Evolutionary conservation across 2,797 vertebrate genomes (phyloP).

Genomic region (Catharus ustulatus): DNA sequence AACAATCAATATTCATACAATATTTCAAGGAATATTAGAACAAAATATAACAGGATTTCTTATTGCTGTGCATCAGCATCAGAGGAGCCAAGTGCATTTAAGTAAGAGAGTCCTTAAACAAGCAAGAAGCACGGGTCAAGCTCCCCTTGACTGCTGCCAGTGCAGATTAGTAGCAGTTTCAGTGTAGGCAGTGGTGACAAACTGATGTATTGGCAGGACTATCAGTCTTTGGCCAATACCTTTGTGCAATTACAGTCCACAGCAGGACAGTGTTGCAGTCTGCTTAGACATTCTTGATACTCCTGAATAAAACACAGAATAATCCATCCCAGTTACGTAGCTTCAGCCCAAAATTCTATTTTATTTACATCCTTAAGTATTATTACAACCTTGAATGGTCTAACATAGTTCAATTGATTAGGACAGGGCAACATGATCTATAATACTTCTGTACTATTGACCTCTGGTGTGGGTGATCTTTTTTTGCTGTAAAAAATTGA

Average conservation of each 20-base stretch:
- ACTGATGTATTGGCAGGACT: background rate
- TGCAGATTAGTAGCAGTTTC: background rate
- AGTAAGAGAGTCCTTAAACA: background rate
- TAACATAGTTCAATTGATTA: background rate
- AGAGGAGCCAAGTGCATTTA: background rate
- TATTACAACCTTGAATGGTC: background rate
- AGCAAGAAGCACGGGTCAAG: fast-evolving
- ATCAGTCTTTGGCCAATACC: background rate
- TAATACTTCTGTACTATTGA: slow-evolving; percentile 20
- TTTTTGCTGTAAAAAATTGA: slow-evolving; percentile 35
- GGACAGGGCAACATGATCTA: background rate
- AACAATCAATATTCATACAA: background rate
- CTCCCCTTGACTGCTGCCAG: background rate
- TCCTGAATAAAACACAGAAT: background rate
- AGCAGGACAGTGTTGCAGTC: background rate
- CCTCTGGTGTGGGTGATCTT: background rate
- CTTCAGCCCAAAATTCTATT: background rate
- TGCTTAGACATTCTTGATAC: fast-evolving
- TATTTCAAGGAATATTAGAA: background rate
- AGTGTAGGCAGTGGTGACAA: background rate
- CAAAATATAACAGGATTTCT: background rate
- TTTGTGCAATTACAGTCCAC: background rate
- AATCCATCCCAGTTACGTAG: background rate
- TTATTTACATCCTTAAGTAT: background rate
- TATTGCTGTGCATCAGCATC: background rate